phyloP scores from a whole-genome alignment of 2,113 vertebrate species.

The Morone saxatilis region DNA sequence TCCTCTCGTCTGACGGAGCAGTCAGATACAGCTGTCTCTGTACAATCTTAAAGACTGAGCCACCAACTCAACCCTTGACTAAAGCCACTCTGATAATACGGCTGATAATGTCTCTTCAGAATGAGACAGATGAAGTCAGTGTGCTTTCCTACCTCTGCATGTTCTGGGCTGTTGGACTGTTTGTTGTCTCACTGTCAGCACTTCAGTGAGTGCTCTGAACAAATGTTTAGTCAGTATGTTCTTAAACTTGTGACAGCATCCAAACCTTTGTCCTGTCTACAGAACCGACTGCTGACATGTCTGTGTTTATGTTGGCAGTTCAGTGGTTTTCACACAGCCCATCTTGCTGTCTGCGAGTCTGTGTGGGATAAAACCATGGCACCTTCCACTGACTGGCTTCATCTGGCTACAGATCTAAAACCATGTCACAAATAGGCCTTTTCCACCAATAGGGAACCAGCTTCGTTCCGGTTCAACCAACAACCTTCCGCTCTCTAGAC shows the following conservation, averaged over 20 bases:
- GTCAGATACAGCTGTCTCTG: too few relatives aligned
- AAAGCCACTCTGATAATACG: too few relatives aligned
- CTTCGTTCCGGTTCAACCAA: too few relatives aligned
- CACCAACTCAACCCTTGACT: too few relatives aligned
- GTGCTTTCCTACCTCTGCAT: background rate
- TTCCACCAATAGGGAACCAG: too few relatives aligned
- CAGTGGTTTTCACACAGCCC: background rate
- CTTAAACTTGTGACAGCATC: background rate
- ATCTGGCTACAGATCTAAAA: background rate
- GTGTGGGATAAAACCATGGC: background rate
- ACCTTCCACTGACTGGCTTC: background rate
- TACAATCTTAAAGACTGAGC: too few relatives aligned
- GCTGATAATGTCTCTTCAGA: background rate
- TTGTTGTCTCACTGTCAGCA: background rate
- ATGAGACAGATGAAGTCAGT: background rate
- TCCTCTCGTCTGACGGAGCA: too few relatives aligned
- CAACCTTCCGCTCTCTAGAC: too few relatives aligned
- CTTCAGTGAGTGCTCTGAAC: background rate
- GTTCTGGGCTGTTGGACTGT: background rate
- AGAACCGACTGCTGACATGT: background rate
- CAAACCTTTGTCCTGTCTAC: background rate
- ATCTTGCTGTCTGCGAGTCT: background rate
- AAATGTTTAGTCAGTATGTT: constrained; percentile 3
- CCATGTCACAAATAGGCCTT: too few relatives aligned
- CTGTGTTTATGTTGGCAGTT: background rate